Conservation (phyloP, 1,140 invertebrate genomes). For the Drosophila burlai region DNA sequence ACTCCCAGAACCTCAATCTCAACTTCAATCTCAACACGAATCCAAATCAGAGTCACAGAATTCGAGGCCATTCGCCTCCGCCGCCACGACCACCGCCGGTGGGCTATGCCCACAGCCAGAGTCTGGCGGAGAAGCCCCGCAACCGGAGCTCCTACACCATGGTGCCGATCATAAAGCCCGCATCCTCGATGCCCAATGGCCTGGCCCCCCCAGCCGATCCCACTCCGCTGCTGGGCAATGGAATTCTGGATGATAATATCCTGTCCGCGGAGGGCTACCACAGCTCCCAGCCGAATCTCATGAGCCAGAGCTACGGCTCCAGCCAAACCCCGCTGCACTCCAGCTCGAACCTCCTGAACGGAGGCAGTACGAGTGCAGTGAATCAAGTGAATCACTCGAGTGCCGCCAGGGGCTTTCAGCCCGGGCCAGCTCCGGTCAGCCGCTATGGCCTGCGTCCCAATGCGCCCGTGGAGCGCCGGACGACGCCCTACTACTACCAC, state of each 20-base stretch:
- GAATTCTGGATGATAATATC: constrained; percentile 40
- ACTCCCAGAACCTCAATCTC: constrained; percentile 63
- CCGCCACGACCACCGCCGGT: constrained; percentile 77
- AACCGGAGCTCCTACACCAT: constrained; percentile 66
- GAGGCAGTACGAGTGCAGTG: constrained; percentile 27
- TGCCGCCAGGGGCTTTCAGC: constrained; percentile 19
- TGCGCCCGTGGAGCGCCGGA: constrained; percentile 68
- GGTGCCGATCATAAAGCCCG: constrained; percentile 74
- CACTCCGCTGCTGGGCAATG: constrained; percentile 2
- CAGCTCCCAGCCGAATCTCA: constrained; percentile 77
- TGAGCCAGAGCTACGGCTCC: constrained; percentile 54
- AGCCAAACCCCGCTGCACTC: constrained; percentile 24
- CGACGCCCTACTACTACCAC: constrained; percentile 84
- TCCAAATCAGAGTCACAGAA: constrained; percentile 18
- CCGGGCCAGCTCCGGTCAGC: constrained; percentile 38
- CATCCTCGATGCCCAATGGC: constrained; percentile 80
- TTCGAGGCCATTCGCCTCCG: constrained; percentile 55
- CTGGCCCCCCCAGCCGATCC: constrained; percentile 38
- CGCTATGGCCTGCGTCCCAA: constrained; percentile 59
- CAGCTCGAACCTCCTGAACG: constrained; percentile 61
- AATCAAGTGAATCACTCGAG: constrained; percentile 15
- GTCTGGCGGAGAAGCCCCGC: constrained; percentile 34
- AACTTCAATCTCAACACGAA: constrained; percentile 7
- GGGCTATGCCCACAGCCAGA: constrained; percentile 49
- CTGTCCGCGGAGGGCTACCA: constrained; percentile 60